These are phyloP conservation scores for Drosophila nigritarsus DNA, from an alignment of 2,888 invertebrate genomes.

Conservation along the genomic window DNA sequence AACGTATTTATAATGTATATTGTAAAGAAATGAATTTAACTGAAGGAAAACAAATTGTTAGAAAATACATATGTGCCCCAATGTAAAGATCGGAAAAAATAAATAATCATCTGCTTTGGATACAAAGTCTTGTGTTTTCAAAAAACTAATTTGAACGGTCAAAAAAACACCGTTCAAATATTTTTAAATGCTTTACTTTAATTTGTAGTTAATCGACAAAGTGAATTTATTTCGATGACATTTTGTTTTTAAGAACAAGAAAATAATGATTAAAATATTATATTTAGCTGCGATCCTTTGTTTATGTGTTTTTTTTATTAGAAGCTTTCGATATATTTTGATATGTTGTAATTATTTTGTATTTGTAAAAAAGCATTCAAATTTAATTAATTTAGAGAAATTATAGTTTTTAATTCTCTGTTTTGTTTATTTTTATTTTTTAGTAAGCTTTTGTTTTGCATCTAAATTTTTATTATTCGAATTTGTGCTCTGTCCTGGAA, in stretches of 20 bases:
- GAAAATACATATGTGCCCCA: constrained; percentile 5
- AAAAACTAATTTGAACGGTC: not conserved
- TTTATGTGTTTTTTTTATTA: not conserved
- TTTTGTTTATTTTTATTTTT: no score
- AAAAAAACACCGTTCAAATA: not conserved
- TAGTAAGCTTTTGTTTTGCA: no score
- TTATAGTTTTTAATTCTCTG: no score
- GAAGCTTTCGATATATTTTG: no score
- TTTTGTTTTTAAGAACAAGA: not conserved
- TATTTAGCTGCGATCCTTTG: not conserved
- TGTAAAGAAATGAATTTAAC: constrained; percentile 63
- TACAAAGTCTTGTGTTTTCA: not conserved
- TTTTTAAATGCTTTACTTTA: not conserved
- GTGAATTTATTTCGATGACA: not conserved
- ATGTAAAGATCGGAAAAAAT: constrained; percentile 16
- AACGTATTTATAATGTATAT: constrained; percentile 62
- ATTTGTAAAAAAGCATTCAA: no score
- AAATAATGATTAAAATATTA: not conserved
- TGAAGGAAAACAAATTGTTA: constrained; percentile 43
- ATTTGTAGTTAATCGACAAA: not conserved
- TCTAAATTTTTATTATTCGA: no score
- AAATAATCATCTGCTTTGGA: constrained; percentile 20
- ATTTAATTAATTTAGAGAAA: no score
- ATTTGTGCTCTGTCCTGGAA: no score
- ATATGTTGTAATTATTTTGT: no score